phyloP scores from a whole-genome alignment of 2,888 invertebrate genomes.

The Craniophora ligustri region DNA sequence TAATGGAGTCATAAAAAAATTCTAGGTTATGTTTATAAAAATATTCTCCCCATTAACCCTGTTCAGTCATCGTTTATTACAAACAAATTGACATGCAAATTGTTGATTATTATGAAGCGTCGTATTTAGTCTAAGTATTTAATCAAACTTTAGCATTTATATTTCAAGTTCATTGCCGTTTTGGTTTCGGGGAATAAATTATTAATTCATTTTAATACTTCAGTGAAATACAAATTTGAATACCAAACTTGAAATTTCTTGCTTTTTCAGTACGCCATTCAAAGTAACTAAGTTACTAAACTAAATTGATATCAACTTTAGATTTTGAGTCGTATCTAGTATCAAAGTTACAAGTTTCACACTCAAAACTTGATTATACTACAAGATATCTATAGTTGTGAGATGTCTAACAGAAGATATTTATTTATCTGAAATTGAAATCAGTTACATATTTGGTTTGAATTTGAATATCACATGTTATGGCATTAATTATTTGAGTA shows the following conservation, averaged over 20 bases:
- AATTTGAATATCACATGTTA: no score
- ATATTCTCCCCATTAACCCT: constrained; percentile 4
- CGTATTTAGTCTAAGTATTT: constrained; percentile 41
- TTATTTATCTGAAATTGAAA: constrained; percentile 1
- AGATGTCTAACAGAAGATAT: neutral
- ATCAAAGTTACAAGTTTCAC: constrained; percentile 22
- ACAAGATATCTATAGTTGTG: constrained; percentile 1
- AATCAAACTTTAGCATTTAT: constrained; percentile 37
- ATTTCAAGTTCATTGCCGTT: constrained; percentile 45
- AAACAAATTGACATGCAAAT: constrained; percentile 42
- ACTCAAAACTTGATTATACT: constrained; percentile 29
- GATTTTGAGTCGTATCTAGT: constrained; percentile 16
- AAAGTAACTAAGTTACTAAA: no score
- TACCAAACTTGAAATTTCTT: constrained; percentile 19
- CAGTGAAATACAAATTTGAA: constrained; percentile 14
- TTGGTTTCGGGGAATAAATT: constrained; percentile 24
- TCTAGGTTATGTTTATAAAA: neutral
- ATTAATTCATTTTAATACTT: constrained; percentile 32
- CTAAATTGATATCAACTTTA: constrained; percentile 27
- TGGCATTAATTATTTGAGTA: no score
- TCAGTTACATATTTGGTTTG: no score
- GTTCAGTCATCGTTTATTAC: constrained; percentile 20
- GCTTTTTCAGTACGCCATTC: neutral
- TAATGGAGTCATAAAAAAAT: no score
- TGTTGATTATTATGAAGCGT: constrained; percentile 40